Base-by-base conservation (phyloP, 2,888 invertebrate genomes). In the Stomorhina lunata region DNA sequence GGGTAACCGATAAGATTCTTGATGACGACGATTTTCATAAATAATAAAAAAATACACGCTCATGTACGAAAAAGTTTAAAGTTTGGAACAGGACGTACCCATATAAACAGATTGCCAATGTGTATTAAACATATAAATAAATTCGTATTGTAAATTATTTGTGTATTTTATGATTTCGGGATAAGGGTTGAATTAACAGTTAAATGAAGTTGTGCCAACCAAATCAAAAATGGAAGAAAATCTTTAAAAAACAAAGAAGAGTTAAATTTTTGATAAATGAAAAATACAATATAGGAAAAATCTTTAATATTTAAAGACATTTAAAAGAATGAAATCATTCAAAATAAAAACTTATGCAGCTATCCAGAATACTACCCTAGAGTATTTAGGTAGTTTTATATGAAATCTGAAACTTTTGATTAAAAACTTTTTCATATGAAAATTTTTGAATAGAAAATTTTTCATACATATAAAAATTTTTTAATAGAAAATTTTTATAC, bases 1-100 rank as follows among this genome's bases (percentile, higher is more conserved):
- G 73, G 75, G 82, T 79, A 82, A 79, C 71, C 79, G 82, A 82
- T 82, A 82, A 79, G 79, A 75, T 76, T 82, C 69, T 79, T 82
- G 89, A 87, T 87, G 75, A 75, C 45, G 87, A 88, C 88, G 87
- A 89, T 88, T 89, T 88, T 88, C 87, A 89, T 89, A 89, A 89
- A 89, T 88, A 88, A 89, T 88, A 87, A 86, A 66, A 66, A 68
- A 57, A 80, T 65, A 40, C 48, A 40, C 15, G 69, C 68, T 53
- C 69, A 69, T 77, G 40, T 34, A 68, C 48, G 7, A 50, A 5
- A 6, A 20, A 68, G 6, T 66, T 71, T 71, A 55, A 57, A 63
- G 53, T 63, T 69, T 63, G 55, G 61, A 48, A 59, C 45, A 65
- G 61, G 55, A 68, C 63, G 37, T 37, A 53, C n/a, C 25, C 45